Evolutionary conservation across 2,888 invertebrate species (phyloP).

Genomic region (Agonopterix alstromeriana): DNA sequence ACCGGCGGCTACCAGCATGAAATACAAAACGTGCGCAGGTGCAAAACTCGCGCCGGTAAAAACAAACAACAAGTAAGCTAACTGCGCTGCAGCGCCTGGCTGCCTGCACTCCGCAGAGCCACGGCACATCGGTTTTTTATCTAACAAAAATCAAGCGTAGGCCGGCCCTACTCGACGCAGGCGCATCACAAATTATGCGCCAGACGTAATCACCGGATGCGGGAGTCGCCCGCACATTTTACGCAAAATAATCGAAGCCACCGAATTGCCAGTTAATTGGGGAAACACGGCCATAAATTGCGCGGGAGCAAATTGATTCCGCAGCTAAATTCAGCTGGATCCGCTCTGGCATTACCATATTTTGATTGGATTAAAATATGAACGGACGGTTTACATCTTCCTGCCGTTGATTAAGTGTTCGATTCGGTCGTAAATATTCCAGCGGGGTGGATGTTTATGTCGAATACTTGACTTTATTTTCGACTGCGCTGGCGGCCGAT

Average conservation of each 20-base stretch:
- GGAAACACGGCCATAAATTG: conserved; percentile 68
- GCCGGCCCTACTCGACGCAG: conserved; percentile 47
- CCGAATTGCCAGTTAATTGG: conserved; percentile 75
- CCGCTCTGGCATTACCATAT: conserved; percentile 55
- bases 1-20: conserved; percentile 34
- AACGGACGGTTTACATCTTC: conserved; percentile 52
- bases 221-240: conserved; percentile 72
- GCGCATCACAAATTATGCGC: conserved; percentile 71
- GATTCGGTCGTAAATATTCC: conserved; percentile 45
- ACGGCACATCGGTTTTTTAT: conserved; percentile 57
- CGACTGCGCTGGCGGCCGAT: conserved; percentile 20
- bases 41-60: conserved; percentile 55
- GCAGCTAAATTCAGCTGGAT: conserved; percentile 39
- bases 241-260: conserved; percentile 74
- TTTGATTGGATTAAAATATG: conserved; percentile 67
- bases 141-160: conserved; percentile 67
- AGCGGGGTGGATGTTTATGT: conserved; percentile 38
- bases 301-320: conserved; percentile 64
- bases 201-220: conserved; percentile 73
- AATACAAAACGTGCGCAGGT: conserved; percentile 61
- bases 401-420: conserved; percentile 58
- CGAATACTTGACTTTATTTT: conserved; percentile 40
- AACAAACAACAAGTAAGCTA: conserved; percentile 54
- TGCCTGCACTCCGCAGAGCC: conserved; percentile 15
- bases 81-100: conserved; percentile 26